These are phyloP conservation scores for Oxygymnocypris stewartii DNA, from an alignment of 2,113 vertebrate genomes.

Conservation along the genomic window DNA sequence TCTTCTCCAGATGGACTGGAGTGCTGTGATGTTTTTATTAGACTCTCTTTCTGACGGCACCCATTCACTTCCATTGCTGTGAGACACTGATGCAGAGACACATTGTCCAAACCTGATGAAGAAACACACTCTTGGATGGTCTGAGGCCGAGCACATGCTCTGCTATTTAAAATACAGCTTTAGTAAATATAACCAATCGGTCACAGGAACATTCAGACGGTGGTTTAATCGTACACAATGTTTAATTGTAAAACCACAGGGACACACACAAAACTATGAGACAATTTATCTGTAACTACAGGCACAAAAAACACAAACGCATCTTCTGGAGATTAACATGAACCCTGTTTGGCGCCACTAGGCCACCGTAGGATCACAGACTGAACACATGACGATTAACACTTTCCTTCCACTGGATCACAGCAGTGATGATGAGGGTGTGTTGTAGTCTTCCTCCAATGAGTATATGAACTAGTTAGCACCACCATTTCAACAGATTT, in stretches of 20 bases:
- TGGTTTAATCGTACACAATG: background rate
- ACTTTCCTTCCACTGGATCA: background rate
- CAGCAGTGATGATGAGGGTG: background rate
- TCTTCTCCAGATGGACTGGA: background rate
- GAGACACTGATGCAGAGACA: too few species aligned
- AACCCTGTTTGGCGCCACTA: background rate
- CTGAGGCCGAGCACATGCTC: background rate
- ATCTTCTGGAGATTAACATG: background rate
- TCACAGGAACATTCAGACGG: background rate
- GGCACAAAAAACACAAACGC: slow-evolving; percentile 23
- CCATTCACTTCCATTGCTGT: too few species aligned
- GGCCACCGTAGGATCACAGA: background rate
- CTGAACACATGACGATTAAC: background rate
- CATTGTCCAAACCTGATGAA: too few species aligned
- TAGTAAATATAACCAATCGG: background rate
- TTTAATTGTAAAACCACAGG: slow-evolving; percentile 21
- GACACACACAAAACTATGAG: slow-evolving; percentile 15
- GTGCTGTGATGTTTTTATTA: too few species aligned
- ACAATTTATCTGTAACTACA: slow-evolving; percentile 25
- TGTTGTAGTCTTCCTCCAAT: background rate
- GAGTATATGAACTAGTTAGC: background rate
- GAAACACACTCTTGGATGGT: too few species aligned
- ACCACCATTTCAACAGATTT: background rate
- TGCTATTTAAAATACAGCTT: background rate
- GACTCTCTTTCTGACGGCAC: too few species aligned